These are phyloP conservation scores for Unio delphinus DNA, from an alignment of 2,888 invertebrate genomes.

Conservation along the genomic window DNA sequence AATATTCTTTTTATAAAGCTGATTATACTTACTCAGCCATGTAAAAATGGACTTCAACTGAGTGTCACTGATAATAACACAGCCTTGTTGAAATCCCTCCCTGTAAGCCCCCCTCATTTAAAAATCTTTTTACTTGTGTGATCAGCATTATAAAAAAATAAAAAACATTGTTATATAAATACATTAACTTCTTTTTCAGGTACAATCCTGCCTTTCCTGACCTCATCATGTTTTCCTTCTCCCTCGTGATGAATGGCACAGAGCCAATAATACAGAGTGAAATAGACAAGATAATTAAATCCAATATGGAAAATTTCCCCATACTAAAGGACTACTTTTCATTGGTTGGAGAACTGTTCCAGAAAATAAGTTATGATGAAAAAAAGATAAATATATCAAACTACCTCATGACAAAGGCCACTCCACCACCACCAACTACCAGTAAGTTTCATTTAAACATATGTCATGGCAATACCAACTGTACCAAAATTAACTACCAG, in stretches of 20 bases:
- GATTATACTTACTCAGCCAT: too few relatives aligned
- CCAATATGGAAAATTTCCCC: slow-evolving; percentile 17
- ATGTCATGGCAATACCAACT: too few relatives aligned
- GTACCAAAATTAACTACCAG: too few relatives aligned
- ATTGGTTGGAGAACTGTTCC: slow-evolving; percentile 24
- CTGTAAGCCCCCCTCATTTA: too few relatives aligned
- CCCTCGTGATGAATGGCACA: slow-evolving; percentile 42
- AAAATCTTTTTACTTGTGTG: too few relatives aligned
- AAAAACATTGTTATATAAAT: too few relatives aligned
- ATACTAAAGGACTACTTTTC: slow-evolving; percentile 25
- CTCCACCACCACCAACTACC: slow-evolving; percentile 10
- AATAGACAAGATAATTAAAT: slow-evolving; percentile 26
- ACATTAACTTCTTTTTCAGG: slow-evolving; percentile 9
- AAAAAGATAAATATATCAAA: slow-evolving; percentile 47
- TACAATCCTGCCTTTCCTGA: slow-evolving; percentile 26
- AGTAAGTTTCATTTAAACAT: too few relatives aligned
- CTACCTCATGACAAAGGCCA: slow-evolving; percentile 30
- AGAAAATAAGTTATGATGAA: slow-evolving; percentile 7
- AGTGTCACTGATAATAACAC: too few relatives aligned
- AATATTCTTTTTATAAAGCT: too few relatives aligned
- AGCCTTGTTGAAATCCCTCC: too few relatives aligned
- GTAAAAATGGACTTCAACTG: too few relatives aligned
- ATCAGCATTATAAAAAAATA: too few relatives aligned
- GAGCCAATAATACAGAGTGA: slow-evolving; percentile 30
- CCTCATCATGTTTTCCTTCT: slow-evolving; percentile 43